phyloP scores from a whole-genome alignment of 2,888 invertebrate genomes.

The Luperina testacea region DNA sequence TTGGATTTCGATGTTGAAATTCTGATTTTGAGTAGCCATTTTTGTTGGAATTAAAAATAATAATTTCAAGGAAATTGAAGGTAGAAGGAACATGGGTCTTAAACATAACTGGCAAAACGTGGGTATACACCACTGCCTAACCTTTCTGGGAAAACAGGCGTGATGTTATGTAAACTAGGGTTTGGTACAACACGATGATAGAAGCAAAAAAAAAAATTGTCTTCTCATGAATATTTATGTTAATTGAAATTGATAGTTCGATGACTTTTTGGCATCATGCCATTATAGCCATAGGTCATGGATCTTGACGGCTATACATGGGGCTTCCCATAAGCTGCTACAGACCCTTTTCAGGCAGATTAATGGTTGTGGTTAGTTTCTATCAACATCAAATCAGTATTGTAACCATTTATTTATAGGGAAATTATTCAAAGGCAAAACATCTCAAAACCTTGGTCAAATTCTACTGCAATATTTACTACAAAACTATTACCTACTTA shows the following conservation, averaged over 20 bases:
- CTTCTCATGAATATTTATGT: background rate
- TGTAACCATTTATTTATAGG: background rate
- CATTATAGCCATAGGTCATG: constrained; percentile 46
- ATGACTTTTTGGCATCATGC: constrained; percentile 39
- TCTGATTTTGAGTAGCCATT: background rate
- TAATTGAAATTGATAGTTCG: constrained; percentile 24
- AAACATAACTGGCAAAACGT: background rate
- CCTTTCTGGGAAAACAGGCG: background rate
- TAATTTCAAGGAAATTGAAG: too few species aligned
- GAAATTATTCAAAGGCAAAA: too few species aligned
- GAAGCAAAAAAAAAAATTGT: too few species aligned
- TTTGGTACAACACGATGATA: background rate
- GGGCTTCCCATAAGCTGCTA: constrained; percentile 22
- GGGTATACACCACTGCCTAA: background rate
- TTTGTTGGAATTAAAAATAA: background rate
- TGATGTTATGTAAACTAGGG: background rate
- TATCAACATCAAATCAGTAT: constrained; percentile 17
- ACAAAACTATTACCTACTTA: too few species aligned
- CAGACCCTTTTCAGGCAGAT: constrained; percentile 16
- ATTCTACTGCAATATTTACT: too few species aligned
- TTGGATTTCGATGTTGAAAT: constrained; percentile 39
- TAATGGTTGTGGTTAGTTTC: constrained; percentile 31
- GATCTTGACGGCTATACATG: constrained; percentile 20
- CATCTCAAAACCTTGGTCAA: too few species aligned
- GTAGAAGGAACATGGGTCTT: background rate